phyloP scores from a whole-genome alignment of 2,797 vertebrate genomes.

The Rhinophrynus dorsalis region DNA sequence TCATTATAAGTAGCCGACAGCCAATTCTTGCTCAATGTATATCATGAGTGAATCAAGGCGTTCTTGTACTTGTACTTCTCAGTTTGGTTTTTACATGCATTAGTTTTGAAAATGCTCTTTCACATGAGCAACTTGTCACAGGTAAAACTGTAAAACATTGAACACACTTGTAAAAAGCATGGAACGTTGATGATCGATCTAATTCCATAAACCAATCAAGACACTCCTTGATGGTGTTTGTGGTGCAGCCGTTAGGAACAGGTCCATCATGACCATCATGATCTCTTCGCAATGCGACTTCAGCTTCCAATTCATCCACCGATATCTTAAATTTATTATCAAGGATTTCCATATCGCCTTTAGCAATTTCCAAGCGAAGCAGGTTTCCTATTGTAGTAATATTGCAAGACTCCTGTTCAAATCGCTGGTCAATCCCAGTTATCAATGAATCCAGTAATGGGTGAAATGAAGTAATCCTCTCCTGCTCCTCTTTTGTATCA shows the following conservation, averaged over 20 bases:
- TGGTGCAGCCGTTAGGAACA: no score
- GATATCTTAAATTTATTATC: background rate
- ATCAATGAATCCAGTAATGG: background rate
- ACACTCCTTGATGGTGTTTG: no score
- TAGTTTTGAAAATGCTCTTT: constrained; percentile 5
- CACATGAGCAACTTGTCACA: background rate
- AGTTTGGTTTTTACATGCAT: constrained; percentile 4
- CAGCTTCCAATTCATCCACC: background rate
- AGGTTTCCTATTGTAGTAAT: background rate
- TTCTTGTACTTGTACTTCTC: background rate
- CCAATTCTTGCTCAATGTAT: background rate
- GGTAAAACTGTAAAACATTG: no score
- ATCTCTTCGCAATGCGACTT: no score
- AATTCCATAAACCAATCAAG: no score
- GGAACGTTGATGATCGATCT: no score
- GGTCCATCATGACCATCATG: no score
- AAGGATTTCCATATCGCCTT: constrained; percentile 2
- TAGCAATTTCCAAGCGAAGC: background rate
- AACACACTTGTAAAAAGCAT: no score
- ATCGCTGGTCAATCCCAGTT: background rate
- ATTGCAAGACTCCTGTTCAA: background rate
- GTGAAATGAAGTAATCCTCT: background rate
- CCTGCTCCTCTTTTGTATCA: background rate
- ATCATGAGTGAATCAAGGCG: background rate
- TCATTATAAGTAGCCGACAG: no score